Percentiles rank a stretch among this genome's conserved stretches.
Conservation (phyloP, 2,888 invertebrate species). For the Linhomoeus sp. region DNA sequence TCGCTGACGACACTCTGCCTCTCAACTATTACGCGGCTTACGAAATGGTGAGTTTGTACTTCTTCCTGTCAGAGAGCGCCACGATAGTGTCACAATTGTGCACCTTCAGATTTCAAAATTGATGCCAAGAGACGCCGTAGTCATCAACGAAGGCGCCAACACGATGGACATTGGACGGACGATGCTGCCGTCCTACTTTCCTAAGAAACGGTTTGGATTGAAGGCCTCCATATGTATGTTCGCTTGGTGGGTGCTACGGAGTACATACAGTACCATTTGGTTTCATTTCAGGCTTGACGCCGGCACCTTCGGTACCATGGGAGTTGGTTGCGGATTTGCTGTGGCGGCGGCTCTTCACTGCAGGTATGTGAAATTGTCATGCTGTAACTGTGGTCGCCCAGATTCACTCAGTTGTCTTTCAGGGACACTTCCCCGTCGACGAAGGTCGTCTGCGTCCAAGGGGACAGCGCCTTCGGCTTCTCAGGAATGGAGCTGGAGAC, state of each 20-base stretch:
- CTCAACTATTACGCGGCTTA: slow-evolving; percentile 85
- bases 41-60: slow-evolving; percentile 41
- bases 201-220: slow-evolving; percentile 50
- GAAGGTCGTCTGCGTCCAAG: slow-evolving; percentile 69
- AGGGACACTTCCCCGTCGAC: slow-evolving; percentile 22
- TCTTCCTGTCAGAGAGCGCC: too few species aligned
- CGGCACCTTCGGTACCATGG: slow-evolving; percentile 85
- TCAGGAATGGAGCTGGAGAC: slow-evolving; percentile 97
- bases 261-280: too few species aligned
- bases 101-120: slow-evolving; percentile 1
- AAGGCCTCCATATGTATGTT: too few species aligned
- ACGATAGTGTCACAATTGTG: too few species aligned
- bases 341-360: slow-evolving; percentile 48
- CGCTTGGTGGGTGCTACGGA: background rate
- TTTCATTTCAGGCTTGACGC: slow-evolving; percentile 70
- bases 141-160: slow-evolving; percentile 90
- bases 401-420: too few species aligned
- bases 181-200: slow-evolving; percentile 57
- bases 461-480: slow-evolving; percentile 93
- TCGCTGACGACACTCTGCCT: slow-evolving; percentile 49
- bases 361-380: too few species aligned
- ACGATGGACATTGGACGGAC: slow-evolving; percentile 95
- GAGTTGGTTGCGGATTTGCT: slow-evolving; percentile 17
- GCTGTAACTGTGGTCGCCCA: too few species aligned
- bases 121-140: slow-evolving; percentile 47